Evolutionary conservation across 2,113 vertebrate species (phyloP).

Genomic region (Dendropsophus ebraccatus): DNA sequence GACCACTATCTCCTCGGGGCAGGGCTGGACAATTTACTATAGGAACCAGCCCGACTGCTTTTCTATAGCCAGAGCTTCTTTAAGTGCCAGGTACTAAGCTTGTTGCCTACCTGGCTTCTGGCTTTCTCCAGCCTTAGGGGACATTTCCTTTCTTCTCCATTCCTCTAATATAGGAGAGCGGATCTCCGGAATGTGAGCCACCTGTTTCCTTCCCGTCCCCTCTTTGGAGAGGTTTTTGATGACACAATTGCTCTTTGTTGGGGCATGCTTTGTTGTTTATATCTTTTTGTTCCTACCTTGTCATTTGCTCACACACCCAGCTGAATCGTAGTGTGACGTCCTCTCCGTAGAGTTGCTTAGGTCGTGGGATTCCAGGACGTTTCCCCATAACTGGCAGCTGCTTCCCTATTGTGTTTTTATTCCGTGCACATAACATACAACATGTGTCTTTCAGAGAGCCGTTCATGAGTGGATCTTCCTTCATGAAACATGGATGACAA

Average conservation of each 20-base stretch:
- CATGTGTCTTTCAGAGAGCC: conserved; percentile 80
- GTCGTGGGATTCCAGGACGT: not conserved
- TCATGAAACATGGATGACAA: conserved; percentile 99
- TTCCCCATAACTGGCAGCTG: not conserved
- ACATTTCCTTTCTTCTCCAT: not conserved
- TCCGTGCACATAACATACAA: not conserved
- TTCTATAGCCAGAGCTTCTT: no score
- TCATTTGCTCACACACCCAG: conserved; percentile 13
- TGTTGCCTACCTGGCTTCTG: not conserved
- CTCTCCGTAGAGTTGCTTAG: not conserved
- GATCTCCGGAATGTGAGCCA: not conserved
- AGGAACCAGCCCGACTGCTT: no score
- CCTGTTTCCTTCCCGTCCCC: not conserved
- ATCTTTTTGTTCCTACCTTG: not conserved
- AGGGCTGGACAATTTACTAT: not conserved
- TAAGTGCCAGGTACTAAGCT: no score
- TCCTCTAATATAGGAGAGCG: not conserved
- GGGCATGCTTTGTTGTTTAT: not conserved
- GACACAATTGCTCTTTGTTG: conserved; percentile 5
- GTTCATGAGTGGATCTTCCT: conserved; percentile 92
- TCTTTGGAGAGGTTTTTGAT: not conserved
- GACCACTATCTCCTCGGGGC: no score
- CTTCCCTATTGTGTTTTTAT: not conserved
- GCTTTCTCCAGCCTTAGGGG: not conserved
- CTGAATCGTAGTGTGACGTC: not conserved